phyloP scores from a whole-genome alignment of 2,113 vertebrate species.

The Chamaetylas fuelleborni region DNA sequence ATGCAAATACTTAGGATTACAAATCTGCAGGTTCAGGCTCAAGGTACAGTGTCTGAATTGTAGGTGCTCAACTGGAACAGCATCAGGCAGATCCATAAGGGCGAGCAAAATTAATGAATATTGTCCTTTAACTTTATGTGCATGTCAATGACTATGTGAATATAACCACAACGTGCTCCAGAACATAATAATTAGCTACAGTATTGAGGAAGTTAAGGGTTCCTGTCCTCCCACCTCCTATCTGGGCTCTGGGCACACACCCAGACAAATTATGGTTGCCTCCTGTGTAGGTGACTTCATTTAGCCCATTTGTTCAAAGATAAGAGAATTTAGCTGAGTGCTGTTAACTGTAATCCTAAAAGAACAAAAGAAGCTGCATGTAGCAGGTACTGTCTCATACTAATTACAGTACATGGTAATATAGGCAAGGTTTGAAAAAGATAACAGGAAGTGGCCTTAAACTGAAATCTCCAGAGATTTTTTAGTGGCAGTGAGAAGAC shows the following conservation, averaged over 20 bases:
- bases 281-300: neutral
- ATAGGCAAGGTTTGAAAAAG: neutral
- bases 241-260: neutral
- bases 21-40: neutral
- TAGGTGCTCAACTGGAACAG: neutral
- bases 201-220: neutral
- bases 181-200: neutral
- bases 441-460: neutral
- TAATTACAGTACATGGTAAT: neutral
- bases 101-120: neutral
- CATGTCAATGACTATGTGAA: neutral
- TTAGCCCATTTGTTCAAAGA: neutral
- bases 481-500: neutral
- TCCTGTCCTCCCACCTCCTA: neutral
- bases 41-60: neutral
- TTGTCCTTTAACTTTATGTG: rapidly evolving
- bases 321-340: neutral
- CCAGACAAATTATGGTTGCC: neutral
- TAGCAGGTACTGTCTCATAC: neutral
- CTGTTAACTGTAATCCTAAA: neutral
- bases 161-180: neutral
- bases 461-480: neutral
- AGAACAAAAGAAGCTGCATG: neutral
- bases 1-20: neutral
- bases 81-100: neutral